Evolutionary conservation across 2,888 invertebrate genomes (phyloP), one percentile per base, ranked within the genome.

Genomic region (Heliconius aoede): DNA sequence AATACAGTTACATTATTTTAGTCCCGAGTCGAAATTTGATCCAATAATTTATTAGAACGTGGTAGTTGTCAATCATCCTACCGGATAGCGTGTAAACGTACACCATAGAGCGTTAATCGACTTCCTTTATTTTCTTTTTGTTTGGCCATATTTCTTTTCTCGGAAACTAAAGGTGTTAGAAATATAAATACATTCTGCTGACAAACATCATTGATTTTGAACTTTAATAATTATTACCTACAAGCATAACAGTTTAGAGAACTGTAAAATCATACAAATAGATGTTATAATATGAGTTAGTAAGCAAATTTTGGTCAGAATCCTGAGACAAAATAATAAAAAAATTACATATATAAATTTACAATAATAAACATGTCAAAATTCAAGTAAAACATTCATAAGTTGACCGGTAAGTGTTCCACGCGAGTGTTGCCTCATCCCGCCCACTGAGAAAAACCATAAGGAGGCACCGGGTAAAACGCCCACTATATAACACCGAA

Each of bases 81-180:
- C 78, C 75, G 76, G 61, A 74, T 76, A 69, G 24, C 72, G 73
- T 77, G 86, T 87, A 89, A 89, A 89, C 88, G 89, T 86, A 86
- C 82, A 83, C 82, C 84, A 80, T 81, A 79, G 82, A 84, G 83
- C 86, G 84, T 77, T 69, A 76, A 72, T 85, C 86, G 84, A 86
- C 85, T 86, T 87, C 89, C 89, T 85, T 87, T 88, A 86, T 88
- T 87, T 87, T 88, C 86, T 88, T 87, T 86, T 86, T 86, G 85
- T 82, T 89, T 88, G 88, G 84, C 36, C 83, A 87, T 88, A 88
- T 83, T 84, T 84, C 84, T 83, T 82, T 89, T 89, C 89, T 84
- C 82, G 82, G 86, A 88, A 90, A 83, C 82, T 84, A 88, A 88
- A 84, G 72, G 32, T 60, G 60, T 72, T 60, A 32, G 36, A 58